Conservation (phyloP, 2,797 vertebrate species). For the Centroberyx gerrardi region DNA sequence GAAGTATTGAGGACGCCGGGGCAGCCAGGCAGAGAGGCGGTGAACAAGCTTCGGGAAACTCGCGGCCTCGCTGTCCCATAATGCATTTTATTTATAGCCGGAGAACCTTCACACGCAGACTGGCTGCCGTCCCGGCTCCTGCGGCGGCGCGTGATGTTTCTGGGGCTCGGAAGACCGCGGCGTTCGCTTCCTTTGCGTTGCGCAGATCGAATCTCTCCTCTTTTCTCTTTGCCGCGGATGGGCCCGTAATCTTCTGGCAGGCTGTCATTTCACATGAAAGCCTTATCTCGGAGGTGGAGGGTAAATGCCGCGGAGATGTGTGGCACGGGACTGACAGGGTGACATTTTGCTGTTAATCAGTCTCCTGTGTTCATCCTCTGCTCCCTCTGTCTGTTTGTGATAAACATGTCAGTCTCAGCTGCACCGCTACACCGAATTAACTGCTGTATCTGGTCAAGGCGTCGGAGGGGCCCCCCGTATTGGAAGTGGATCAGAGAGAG, state of each 20-base stretch:
- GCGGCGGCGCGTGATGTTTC: conserved; percentile 19
- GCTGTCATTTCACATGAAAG: conserved; percentile 45
- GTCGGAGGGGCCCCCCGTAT: conserved; percentile 7
- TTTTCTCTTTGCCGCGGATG: conserved; percentile 5
- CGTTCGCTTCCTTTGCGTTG: conserved; percentile 15
- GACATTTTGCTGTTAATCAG: conserved; percentile 74
- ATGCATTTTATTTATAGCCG: conserved; percentile 46
- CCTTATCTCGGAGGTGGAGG: conserved; percentile 44
- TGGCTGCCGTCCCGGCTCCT: background rate
- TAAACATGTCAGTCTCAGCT: conserved; percentile 51
- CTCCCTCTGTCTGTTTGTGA: conserved; percentile 56
- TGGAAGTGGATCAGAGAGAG: conserved; percentile 27
- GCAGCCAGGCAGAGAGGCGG: background rate
- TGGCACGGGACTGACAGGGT: conserved; percentile 42
- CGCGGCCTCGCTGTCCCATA: conserved; percentile 27
- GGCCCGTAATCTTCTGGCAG: conserved; percentile 36
- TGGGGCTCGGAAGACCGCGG: background rate
- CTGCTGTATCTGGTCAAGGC: conserved; percentile 18
- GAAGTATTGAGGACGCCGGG: conserved; percentile 29
- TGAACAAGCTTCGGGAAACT: conserved; percentile 20
- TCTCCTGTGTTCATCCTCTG: conserved; percentile 42
- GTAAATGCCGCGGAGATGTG: conserved; percentile 38
- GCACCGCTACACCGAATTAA: conserved; percentile 3
- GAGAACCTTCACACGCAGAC: conserved; percentile 24
- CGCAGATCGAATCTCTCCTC: conserved; percentile 12